phyloP scores from a whole-genome alignment of 2,888 invertebrate genomes.

The Arrhopalites spinosus region DNA sequence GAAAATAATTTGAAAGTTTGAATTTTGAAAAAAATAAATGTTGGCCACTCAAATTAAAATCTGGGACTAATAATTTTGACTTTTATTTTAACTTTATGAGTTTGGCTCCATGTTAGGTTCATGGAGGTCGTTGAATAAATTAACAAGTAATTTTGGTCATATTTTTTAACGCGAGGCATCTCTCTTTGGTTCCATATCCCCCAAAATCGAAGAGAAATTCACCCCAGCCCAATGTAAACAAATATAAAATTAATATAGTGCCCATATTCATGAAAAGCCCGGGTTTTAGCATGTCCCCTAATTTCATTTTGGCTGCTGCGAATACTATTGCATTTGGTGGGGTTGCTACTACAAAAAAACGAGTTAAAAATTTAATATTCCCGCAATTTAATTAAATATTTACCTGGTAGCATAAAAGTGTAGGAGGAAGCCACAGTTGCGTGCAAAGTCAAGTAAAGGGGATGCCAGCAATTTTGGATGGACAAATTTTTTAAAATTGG shows the following conservation, averaged over 20 bases:
- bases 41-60: no score
- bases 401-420: conserved; percentile 37
- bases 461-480: conserved; percentile 15
- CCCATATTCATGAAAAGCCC: conserved; percentile 25
- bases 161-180: no score
- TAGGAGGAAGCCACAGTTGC: conserved; percentile 20
- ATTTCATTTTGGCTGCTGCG: conserved; percentile 23
- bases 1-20: no score
- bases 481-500: conserved; percentile 16
- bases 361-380: conserved; percentile 1
- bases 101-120: no score
- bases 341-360: conserved; percentile 18
- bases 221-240: conserved; percentile 6
- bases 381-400: background rate
- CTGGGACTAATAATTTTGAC: no score
- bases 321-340: conserved; percentile 32
- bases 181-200: no score
- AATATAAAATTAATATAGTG: background rate
- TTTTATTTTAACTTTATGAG: no score
- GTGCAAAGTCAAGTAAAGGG: conserved; percentile 23
- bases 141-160: no score
- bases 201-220: conserved; percentile 18
- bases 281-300: conserved; percentile 25
- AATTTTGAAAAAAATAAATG: no score
- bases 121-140: no score